phyloP scores from a whole-genome alignment of 2,888 invertebrate genomes.

The Ypsolopha sequella region DNA sequence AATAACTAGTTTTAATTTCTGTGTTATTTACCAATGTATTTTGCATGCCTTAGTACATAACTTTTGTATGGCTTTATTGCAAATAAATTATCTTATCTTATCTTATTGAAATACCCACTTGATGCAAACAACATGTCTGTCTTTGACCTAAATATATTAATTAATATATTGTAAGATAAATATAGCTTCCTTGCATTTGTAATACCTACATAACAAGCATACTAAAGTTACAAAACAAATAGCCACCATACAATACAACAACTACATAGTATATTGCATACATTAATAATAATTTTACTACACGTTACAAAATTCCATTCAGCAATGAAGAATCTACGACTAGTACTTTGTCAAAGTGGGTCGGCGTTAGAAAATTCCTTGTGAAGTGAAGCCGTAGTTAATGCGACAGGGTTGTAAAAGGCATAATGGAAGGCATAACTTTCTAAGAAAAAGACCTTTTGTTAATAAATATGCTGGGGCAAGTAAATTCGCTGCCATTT shows the following conservation, averaged over 20 bases:
- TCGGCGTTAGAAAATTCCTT: constrained; percentile 15
- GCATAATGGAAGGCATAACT: constrained; percentile 26
- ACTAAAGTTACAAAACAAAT: not conserved
- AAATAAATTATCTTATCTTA: too few species aligned
- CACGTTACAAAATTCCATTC: not conserved
- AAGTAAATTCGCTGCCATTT: too few species aligned
- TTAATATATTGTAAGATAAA: not conserved
- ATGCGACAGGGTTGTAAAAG: constrained; percentile 35
- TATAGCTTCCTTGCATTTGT: not conserved
- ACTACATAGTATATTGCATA: not conserved
- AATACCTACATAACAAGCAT: not conserved
- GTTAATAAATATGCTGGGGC: constrained; percentile 9
- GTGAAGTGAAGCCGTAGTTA: constrained; percentile 7
- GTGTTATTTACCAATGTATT: too few species aligned
- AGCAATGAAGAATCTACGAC: constrained; percentile 2
- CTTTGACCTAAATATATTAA: not conserved
- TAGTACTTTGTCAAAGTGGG: constrained; percentile 29
- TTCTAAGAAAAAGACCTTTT: constrained; percentile 9
- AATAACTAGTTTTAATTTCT: too few species aligned
- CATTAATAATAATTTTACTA: not conserved
- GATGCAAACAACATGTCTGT: too few species aligned
- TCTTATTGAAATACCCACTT: too few species aligned
- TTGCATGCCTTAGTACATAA: too few species aligned
- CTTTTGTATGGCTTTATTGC: too few species aligned
- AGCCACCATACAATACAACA: not conserved